Evolutionary conservation across 2,113 vertebrate species (phyloP).

Genomic region (Trinectes maculatus): DNA sequence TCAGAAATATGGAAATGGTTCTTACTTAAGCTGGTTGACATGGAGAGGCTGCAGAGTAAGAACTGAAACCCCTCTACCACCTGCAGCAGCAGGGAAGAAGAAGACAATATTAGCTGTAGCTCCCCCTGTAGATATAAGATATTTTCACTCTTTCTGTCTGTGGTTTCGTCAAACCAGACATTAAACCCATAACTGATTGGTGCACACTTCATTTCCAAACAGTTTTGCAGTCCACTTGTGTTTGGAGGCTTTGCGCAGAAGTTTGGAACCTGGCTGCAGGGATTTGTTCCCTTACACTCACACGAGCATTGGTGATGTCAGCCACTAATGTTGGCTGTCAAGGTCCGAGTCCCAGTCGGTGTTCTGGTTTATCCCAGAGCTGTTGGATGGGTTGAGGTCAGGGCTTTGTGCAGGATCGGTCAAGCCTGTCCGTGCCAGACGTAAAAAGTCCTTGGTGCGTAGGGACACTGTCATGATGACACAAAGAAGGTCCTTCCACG

Average conservation of each 20-base stretch:
- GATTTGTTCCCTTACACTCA: neutral
- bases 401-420: neutral
- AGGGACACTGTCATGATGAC: neutral
- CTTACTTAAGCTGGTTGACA: constrained; percentile 51
- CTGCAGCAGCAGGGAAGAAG: constrained; percentile 6
- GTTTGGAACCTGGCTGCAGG: neutral
- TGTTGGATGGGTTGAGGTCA: neutral
- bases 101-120: neutral
- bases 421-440: neutral
- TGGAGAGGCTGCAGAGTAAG: constrained; percentile 12
- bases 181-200: no score
- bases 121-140: neutral
- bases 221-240: neutral
- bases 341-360: neutral
- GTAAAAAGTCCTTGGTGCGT: neutral
- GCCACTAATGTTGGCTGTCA: neutral
- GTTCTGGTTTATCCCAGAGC: neutral
- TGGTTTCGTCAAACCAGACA: no score
- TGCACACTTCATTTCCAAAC: neutral
- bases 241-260: no score
- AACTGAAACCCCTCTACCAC: neutral
- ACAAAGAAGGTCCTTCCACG: neutral
- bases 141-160: neutral
- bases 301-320: neutral
- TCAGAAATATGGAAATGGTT: constrained; percentile 73